phyloP scores from a whole-genome alignment of 2,888 invertebrate species.

The Cordilura impudica region DNA sequence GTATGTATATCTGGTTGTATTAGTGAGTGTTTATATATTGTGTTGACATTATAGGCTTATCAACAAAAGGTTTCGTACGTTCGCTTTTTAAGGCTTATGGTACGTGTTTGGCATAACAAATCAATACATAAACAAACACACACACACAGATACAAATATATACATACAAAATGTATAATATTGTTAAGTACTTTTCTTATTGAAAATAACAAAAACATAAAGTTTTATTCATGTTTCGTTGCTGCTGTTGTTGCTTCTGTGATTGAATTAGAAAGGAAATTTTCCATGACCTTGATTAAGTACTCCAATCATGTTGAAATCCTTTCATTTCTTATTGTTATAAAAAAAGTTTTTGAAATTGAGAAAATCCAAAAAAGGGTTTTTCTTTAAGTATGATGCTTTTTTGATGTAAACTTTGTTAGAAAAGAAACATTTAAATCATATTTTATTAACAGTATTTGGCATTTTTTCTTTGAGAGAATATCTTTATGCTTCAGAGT shows the following conservation, averaged over 20 bases:
- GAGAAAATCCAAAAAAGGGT: too few relatives aligned
- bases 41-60: conserved; percentile 62
- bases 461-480: too few relatives aligned
- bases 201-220: conserved; percentile 51
- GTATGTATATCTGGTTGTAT: neutral
- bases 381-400: too few relatives aligned
- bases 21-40: neutral
- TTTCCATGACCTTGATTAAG: conserved; percentile 56
- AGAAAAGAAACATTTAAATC: too few relatives aligned
- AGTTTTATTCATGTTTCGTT: conserved; percentile 9
- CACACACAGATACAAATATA: too few relatives aligned
- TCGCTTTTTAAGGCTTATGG: conserved; percentile 29
- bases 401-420: too few relatives aligned
- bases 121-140: conserved; percentile 35
- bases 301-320: conserved; percentile 56
- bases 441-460: too few relatives aligned
- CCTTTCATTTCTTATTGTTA: conserved; percentile 40
- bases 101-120: conserved; percentile 62
- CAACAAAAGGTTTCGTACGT: conserved; percentile 47
- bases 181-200: conserved; percentile 58
- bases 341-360: too few relatives aligned
- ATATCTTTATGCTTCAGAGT: too few relatives aligned
- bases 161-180: conserved; percentile 32
- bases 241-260: conserved; percentile 30
- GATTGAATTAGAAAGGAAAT: conserved; percentile 52